These are phyloP conservation scores for Stichopus chloronotus DNA, from an alignment of 35 echinoderm and acorn worm species.

Conservation along the genomic window DNA sequence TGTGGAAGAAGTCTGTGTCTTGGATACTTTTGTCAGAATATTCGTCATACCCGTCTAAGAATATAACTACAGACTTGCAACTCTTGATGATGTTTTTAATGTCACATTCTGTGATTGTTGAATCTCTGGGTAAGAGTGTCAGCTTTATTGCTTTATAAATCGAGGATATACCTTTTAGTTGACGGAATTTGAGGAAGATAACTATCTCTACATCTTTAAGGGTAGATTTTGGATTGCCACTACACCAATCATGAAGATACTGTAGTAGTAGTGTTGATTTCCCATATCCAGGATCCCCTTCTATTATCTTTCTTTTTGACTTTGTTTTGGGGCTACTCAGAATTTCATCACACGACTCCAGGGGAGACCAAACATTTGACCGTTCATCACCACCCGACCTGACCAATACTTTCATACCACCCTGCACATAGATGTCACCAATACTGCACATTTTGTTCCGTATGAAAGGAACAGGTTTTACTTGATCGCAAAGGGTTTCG, in stretches of 20 bases:
- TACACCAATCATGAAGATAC: constrained; percentile 5
- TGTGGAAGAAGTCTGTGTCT: too few species aligned
- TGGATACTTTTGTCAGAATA: background rate
- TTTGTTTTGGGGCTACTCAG: too few species aligned
- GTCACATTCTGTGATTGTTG: background rate
- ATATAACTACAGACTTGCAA: background rate
- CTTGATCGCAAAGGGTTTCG: too few species aligned
- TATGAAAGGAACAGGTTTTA: too few species aligned
- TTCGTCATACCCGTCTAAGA: background rate
- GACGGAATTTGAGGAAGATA: background rate
- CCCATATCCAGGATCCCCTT: constrained; percentile 24
- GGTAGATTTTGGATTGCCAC: background rate
- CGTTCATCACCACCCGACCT: too few species aligned
- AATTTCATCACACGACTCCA: too few species aligned
- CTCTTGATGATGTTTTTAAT: background rate
- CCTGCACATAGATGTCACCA: too few species aligned
- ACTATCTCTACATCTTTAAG: constrained; percentile 2
- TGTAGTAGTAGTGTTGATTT: background rate
- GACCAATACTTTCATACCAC: too few species aligned
- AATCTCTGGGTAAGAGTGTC: background rate
- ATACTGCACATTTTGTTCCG: too few species aligned
- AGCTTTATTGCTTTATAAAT: background rate
- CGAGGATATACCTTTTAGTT: background rate
- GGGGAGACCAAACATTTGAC: too few species aligned
- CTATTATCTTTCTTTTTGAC: background rate